Percentiles rank a stretch among this genome's conserved stretches.
phyloP scores from a whole-genome alignment of 2,113 vertebrate species.

The Cricetomys ansorgei region DNA sequence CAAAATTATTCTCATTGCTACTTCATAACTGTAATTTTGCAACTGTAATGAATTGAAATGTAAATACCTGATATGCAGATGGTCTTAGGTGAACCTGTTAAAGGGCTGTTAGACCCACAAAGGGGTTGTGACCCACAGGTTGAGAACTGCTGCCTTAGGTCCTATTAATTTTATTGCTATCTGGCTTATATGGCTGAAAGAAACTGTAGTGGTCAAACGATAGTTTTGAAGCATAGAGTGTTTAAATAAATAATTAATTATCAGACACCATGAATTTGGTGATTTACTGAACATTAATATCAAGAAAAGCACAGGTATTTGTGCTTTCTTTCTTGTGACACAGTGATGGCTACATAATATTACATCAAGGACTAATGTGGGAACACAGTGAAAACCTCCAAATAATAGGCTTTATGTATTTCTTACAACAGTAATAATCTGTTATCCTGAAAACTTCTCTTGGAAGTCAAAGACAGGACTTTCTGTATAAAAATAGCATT shows the following conservation, averaged over 20 bases:
- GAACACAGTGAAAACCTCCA: neutral
- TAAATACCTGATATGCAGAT: no score
- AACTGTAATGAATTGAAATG: no score
- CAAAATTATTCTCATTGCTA: no score
- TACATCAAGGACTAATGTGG: constrained; percentile 52
- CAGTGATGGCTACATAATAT: neutral
- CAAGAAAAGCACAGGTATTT: constrained; percentile 54
- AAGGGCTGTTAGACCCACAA: no score
- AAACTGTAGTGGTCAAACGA: neutral
- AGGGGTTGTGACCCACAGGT: no score
- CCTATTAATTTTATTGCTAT: neutral
- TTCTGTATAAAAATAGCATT: constrained; percentile 60
- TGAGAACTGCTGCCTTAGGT: no score
- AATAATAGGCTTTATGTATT: constrained; percentile 59
- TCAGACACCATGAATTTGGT: neutral
- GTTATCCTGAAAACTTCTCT: neutral
- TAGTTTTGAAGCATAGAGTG: neutral
- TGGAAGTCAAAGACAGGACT: constrained; percentile 46
- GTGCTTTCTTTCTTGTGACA: neutral
- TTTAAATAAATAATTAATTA: constrained; percentile 35
- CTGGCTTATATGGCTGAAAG: neutral
- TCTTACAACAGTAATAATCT: constrained; percentile 51
- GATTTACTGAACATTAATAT: constrained; percentile 44
- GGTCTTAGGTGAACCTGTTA: no score
- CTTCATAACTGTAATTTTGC: no score